These are phyloP conservation scores for Hyposoter didymator DNA, from an alignment of 2,888 invertebrate species.

Conservation along the genomic window DNA sequence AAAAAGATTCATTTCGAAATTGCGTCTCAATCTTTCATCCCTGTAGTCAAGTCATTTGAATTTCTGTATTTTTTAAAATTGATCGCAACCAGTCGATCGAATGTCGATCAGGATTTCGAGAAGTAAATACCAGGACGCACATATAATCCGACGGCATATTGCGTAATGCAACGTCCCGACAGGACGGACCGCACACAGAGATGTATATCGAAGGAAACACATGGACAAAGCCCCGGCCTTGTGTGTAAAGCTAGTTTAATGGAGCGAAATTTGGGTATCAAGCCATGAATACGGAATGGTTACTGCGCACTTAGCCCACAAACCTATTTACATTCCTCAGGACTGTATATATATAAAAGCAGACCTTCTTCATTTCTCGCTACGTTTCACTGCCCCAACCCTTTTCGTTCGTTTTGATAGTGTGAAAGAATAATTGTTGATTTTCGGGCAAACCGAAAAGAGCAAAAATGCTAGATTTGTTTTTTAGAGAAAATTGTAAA, in stretches of 20 bases:
- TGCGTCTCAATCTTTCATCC: not conserved
- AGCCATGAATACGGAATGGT: conserved; percentile 71
- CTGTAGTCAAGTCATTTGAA: not conserved
- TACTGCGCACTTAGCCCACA: conserved; percentile 69
- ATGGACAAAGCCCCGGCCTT: conserved; percentile 58
- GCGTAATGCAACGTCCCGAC: conserved; percentile 16
- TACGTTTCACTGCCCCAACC: not conserved
- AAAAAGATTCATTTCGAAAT: not conserved
- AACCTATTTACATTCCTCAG: conserved; percentile 71
- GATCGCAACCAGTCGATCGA: not conserved
- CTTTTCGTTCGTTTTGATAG: not conserved
- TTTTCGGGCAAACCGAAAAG: not conserved
- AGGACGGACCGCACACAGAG: conserved; percentile 5
- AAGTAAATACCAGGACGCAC: not conserved
- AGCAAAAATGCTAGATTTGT: not conserved
- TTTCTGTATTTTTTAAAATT: not conserved
- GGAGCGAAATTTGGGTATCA: conserved; percentile 70
- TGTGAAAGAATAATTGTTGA: not conserved
- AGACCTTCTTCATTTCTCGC: not conserved
- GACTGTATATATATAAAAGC: conserved; percentile 10
- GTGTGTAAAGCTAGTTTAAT: conserved; percentile 67
- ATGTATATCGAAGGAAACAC: conserved; percentile 12
- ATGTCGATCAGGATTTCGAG: not conserved
- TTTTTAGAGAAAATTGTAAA: not conserved
- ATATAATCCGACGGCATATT: not conserved